Conservation (phyloP, 1,140 invertebrate species). For the Zaprionus ghesquierei region DNA sequence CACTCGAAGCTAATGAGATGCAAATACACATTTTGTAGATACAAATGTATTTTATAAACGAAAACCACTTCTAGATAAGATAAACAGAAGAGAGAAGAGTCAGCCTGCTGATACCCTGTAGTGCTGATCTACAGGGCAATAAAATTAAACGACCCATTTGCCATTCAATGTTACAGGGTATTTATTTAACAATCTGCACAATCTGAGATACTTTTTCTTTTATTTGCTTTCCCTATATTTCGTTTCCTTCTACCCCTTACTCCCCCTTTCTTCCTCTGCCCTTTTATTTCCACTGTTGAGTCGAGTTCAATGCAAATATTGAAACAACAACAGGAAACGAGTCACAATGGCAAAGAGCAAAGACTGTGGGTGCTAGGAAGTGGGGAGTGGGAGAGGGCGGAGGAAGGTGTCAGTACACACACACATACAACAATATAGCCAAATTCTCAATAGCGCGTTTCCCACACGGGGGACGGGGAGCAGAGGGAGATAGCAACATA, state of each 20-base stretch:
- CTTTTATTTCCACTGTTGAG: constrained; percentile 1
- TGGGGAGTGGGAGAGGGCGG: too few species aligned
- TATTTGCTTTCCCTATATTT: constrained; percentile 8
- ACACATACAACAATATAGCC: not conserved
- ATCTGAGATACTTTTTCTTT: constrained; percentile 3
- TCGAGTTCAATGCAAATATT: constrained; percentile 42
- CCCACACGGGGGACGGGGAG: not conserved
- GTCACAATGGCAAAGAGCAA: not conserved
- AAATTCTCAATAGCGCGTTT: not conserved
- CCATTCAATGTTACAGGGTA: constrained; percentile 6
- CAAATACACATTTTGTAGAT: not conserved
- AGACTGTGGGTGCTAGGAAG: not conserved
- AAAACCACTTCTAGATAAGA: too few species aligned
- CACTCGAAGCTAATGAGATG: too few species aligned
- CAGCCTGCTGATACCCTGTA: too few species aligned
- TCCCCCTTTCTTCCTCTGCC: not conserved
- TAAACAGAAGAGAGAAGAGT: too few species aligned
- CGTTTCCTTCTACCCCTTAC: not conserved
- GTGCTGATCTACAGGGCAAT: too few species aligned
- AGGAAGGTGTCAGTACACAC: not conserved
- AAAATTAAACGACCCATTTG: too few species aligned
- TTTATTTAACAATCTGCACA: not conserved
- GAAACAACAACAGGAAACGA: constrained; percentile 28
- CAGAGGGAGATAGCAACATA: not conserved
- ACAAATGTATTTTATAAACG: not conserved